Evolutionary conservation across 2,113 vertebrate species (phyloP).

Genomic region (Poecilia latipinna): DNA sequence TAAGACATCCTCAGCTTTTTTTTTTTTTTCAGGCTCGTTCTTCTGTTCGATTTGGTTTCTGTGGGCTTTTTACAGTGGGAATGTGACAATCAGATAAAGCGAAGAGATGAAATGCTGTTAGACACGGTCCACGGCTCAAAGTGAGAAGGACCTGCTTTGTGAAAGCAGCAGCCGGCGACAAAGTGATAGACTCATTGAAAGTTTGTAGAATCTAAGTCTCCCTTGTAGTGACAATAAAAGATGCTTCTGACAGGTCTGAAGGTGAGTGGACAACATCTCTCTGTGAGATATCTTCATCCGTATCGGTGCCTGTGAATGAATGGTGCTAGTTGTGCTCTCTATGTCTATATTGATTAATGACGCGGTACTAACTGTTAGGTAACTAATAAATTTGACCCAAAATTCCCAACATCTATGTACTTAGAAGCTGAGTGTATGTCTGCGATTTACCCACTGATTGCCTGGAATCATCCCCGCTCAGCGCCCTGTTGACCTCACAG

Average conservation of each 20-base stretch:
- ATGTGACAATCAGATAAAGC: slow-evolving; percentile 69
- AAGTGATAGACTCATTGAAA: neutral
- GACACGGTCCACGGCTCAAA: neutral
- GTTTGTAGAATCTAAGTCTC: neutral
- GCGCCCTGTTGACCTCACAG: slow-evolving; percentile 10
- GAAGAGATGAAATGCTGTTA: slow-evolving; percentile 13
- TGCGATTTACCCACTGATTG: slow-evolving; percentile 9
- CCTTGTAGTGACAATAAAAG: slow-evolving; percentile 14
- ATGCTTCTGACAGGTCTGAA: slow-evolving; percentile 41
- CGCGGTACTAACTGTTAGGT: neutral
- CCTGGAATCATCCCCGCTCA: slow-evolving; percentile 6
- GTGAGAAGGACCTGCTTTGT: slow-evolving; percentile 31
- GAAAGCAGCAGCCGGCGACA: slow-evolving; percentile 30
- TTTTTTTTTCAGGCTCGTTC: slow-evolving; percentile 1
- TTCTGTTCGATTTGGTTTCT: slow-evolving; percentile 25
- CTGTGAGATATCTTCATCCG: slow-evolving; percentile 16
- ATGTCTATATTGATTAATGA: neutral
- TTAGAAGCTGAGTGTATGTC: slow-evolving; percentile 6
- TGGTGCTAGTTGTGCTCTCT: slow-evolving; percentile 14
- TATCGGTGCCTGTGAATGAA: slow-evolving; percentile 28
- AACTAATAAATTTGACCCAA: neutral
- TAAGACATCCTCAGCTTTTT: slow-evolving; percentile 6
- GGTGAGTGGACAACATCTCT: slow-evolving; percentile 20
- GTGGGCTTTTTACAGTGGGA: slow-evolving; percentile 36
- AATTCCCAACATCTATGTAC: neutral